Percentiles rank a stretch among this genome's conserved stretches.
Conservation (phyloP, 1,140 invertebrate genomes). For the Papilio xuthus region DNA sequence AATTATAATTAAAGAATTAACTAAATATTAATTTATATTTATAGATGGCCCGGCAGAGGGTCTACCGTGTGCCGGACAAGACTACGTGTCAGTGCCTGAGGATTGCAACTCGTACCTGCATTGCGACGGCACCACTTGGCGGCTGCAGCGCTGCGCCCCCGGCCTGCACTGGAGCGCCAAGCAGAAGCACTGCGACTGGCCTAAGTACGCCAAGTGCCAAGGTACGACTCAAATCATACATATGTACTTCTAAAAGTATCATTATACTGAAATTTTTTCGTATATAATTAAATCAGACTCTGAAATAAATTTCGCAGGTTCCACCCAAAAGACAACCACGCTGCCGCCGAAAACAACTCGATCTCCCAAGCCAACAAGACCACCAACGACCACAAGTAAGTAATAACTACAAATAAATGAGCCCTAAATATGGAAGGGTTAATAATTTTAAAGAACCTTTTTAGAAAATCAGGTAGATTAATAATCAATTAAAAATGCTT, state of each 20-base stretch:
- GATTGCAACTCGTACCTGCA: constrained; percentile 90
- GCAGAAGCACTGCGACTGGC: constrained; percentile 89
- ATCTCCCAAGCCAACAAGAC: constrained; percentile 52
- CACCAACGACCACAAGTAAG: constrained; percentile 47
- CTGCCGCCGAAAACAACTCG: constrained; percentile 55
- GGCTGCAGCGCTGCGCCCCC: constrained; percentile 86
- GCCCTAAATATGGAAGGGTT: not conserved
- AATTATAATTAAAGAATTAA: not conserved
- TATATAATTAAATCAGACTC: not conserved
- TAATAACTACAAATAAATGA: constrained; percentile 10
- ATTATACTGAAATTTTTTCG: not conserved
- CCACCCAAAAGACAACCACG: constrained; percentile 55
- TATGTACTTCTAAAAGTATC: not conserved
- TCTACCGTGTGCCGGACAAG: constrained; percentile 82
- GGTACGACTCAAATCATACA: constrained; percentile 43
- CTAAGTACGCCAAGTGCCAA: constrained; percentile 85
- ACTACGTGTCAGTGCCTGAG: constrained; percentile 84
- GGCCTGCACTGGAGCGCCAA: constrained; percentile 90
- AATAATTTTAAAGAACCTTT: not conserved
- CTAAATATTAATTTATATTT: constrained; percentile 24
- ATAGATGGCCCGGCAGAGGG: constrained; percentile 55
- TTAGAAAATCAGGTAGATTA: not conserved
- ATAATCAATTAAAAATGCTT: not conserved
- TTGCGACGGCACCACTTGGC: constrained; percentile 86
- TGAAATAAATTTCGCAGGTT: constrained; percentile 40